Conservation (phyloP, 2,113 vertebrate species). For the Myanophis thanlyinensis region DNA sequence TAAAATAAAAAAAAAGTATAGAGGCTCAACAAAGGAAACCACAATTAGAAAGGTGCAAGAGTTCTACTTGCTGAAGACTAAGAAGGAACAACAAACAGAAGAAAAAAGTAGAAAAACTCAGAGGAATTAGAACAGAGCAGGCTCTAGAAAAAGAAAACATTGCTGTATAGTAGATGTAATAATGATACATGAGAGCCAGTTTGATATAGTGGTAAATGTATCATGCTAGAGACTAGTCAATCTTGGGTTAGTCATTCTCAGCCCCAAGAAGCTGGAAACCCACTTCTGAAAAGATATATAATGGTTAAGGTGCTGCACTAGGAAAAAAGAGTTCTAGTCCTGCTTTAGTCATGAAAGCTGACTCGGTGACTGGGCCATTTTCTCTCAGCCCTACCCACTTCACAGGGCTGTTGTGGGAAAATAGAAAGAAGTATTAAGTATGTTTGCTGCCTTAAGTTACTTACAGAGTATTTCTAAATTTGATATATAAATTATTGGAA, state of each 20-base stretch:
- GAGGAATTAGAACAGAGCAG: neutral
- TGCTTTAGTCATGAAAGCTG: neutral
- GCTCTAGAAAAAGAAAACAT: neutral
- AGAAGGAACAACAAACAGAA: neutral
- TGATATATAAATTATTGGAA: no score
- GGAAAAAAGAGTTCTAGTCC: neutral
- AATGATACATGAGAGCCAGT: neutral
- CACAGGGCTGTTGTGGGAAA: neutral
- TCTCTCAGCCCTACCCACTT: neutral
- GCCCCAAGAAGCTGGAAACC: neutral
- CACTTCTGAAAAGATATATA: neutral
- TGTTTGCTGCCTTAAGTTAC: neutral
- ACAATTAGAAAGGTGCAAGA: neutral
- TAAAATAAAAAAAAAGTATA: neutral
- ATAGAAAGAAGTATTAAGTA: neutral
- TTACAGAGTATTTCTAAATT: neutral
- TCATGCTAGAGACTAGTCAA: neutral
- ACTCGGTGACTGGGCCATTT: neutral
- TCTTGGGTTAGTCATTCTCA: neutral
- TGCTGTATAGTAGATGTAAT: neutral
- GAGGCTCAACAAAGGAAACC: neutral
- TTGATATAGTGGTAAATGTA: neutral
- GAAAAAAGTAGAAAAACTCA: neutral
- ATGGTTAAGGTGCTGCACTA: neutral
- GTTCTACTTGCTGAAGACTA: neutral